A percentile compares a stretch with the other conserved stretches of the same genome.
These are phyloP conservation scores for Botia almorhae DNA, from an alignment of 2,797 vertebrate species.

Conservation along the genomic window DNA sequence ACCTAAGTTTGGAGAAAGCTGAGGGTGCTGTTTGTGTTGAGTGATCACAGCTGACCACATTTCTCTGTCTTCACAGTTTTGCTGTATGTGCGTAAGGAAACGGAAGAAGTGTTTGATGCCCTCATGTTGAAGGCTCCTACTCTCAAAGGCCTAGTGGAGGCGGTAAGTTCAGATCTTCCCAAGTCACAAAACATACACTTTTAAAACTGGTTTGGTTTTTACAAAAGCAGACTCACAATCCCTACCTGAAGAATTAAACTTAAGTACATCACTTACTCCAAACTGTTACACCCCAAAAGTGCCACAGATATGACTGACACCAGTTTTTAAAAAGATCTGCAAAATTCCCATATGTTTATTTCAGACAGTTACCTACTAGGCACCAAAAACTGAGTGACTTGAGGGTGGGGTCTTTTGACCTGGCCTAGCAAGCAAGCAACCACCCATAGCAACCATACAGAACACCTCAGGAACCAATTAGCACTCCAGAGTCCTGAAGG, in stretches of 20 bases:
- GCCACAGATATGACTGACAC: background rate
- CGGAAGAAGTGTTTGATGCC: conserved; percentile 97
- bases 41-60: conserved; percentile 41
- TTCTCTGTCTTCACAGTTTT: conserved; percentile 80
- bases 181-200: background rate
- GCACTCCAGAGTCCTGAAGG: no score
- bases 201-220: background rate
- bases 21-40: conserved; percentile 23
- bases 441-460: background rate
- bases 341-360: no score
- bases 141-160: conserved; percentile 93
- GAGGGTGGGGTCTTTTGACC: no score
- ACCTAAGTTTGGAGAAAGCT: conserved; percentile 32
- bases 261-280: background rate
- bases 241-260: no score
- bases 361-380: no score
- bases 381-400: no score
- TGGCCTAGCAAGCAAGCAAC: background rate
- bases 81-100: conserved; percentile 94
- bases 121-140: conserved; percentile 96
- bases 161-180: conserved; percentile 82
- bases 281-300: background rate
- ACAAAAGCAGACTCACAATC: no score
- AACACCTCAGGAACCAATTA: background rate
- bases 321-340: background rate